Conservation (phyloP, 2,888 invertebrate species). For the Glaucopsyche alexis region DNA sequence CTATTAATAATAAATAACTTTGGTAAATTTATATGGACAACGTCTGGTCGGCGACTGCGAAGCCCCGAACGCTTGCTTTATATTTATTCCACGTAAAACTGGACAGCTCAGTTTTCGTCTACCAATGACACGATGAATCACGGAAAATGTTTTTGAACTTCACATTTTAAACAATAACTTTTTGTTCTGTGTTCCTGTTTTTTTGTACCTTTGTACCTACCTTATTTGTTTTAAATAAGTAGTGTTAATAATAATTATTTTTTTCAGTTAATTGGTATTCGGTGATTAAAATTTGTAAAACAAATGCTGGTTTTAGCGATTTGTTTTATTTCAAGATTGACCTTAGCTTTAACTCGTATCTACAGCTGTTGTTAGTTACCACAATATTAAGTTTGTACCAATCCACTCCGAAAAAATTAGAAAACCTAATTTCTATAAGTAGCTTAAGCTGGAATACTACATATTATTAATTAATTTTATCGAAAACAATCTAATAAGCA, state of each 20-base stretch:
- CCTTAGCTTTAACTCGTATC: no score
- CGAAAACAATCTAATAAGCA: no score
- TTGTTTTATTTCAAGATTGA: no score
- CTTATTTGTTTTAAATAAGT: not conserved
- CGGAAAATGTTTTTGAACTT: not conserved
- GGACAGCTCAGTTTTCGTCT: conserved; percentile 4
- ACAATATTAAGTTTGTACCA: no score
- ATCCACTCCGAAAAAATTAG: no score
- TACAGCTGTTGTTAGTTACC: no score
- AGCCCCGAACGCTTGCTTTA: not conserved
- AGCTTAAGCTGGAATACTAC: no score
- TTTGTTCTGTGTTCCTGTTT: not conserved
- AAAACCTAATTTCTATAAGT: not conserved
- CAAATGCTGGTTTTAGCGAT: no score
- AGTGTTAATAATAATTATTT: not conserved
- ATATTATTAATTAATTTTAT: not conserved
- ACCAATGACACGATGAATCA: conserved; percentile 6
- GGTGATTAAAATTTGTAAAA: not conserved
- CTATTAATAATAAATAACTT: conserved; percentile 6
- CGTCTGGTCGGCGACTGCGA: not conserved
- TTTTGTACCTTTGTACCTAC: no score
- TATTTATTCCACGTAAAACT: conserved; percentile 6
- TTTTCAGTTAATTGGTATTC: not conserved
- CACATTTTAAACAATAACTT: conserved; percentile 5
- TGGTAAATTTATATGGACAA: conserved; percentile 4